Conservation (phyloP, 2,113 vertebrate species). For the Psilopogon haemacephalus region DNA sequence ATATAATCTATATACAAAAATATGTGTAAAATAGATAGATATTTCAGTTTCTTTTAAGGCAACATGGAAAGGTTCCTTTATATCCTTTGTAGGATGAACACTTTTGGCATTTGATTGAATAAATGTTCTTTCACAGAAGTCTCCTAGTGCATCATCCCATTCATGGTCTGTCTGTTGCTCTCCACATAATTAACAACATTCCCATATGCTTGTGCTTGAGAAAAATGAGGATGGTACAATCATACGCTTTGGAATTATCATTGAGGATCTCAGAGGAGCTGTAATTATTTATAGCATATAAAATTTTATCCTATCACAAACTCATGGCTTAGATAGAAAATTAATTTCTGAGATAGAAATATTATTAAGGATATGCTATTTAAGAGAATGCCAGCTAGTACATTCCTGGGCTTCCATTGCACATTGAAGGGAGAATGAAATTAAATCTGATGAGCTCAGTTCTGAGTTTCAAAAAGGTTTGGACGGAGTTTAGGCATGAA, state of each 20-base stretch:
- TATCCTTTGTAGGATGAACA: neutral
- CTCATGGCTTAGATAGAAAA: neutral
- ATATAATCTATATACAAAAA: neutral
- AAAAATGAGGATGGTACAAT: neutral
- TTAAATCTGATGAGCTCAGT: neutral
- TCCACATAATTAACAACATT: neutral
- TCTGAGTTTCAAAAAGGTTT: neutral
- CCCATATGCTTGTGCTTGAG: neutral
- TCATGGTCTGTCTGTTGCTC: constrained; percentile 7
- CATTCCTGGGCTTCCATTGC: neutral
- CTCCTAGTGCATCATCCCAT: neutral
- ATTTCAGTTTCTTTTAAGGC: neutral
- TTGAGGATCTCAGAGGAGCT: neutral
- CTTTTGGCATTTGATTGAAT: constrained; percentile 10
- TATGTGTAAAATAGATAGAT: neutral
- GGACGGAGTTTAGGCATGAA: neutral
- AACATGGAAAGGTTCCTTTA: neutral
- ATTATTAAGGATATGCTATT: neutral
- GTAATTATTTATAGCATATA: constrained; percentile 29
- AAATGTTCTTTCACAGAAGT: neutral
- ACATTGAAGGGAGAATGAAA: neutral
- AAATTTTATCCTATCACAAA: neutral
- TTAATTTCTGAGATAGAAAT: constrained; percentile 35
- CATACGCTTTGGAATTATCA: neutral
- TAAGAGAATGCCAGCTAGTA: neutral